Conservation (phyloP, 1,140 invertebrate genomes). For the Neelides sp. region DNA sequence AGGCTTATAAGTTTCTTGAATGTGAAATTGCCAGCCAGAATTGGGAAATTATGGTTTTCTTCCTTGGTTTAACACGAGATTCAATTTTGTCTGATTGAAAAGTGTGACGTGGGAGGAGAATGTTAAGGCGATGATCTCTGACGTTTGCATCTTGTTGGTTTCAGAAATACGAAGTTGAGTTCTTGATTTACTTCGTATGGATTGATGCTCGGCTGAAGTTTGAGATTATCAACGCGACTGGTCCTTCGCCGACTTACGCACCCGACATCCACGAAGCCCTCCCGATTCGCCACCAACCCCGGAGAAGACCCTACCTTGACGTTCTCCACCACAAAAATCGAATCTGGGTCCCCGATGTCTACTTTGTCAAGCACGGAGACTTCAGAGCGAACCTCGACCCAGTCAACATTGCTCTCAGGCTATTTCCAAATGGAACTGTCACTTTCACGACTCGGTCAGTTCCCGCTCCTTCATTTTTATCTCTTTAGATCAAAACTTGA, state of each 20-base stretch:
- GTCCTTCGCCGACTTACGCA: constrained; percentile 9
- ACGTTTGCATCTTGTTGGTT: background rate
- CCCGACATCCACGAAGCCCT: constrained; percentile 17
- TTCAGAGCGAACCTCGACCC: constrained; percentile 83
- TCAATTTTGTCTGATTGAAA: no score
- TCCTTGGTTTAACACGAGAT: no score
- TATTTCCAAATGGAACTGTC: constrained; percentile 81
- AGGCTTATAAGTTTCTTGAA: no score
- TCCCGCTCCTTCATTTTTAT: no score
- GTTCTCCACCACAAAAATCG: constrained; percentile 78
- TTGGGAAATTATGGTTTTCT: no score
- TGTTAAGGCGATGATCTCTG: background rate
- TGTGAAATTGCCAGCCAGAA: no score
- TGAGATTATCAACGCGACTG: constrained; percentile 48
- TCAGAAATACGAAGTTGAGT: constrained; percentile 90
- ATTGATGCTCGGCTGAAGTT: constrained; percentile 71
- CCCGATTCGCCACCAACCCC: constrained; percentile 21
- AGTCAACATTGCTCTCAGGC: constrained; percentile 75
- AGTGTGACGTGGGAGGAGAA: no score
- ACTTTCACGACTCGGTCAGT: constrained; percentile 61
- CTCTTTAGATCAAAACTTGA: no score
- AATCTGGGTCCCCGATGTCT: constrained; percentile 84
- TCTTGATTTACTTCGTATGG: constrained; percentile 80
- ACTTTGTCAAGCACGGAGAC: constrained; percentile 89
- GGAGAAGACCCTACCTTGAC: constrained; percentile 71